phyloP scores from a whole-genome alignment of 2,888 invertebrate genomes.

The Beris chalybata region DNA sequence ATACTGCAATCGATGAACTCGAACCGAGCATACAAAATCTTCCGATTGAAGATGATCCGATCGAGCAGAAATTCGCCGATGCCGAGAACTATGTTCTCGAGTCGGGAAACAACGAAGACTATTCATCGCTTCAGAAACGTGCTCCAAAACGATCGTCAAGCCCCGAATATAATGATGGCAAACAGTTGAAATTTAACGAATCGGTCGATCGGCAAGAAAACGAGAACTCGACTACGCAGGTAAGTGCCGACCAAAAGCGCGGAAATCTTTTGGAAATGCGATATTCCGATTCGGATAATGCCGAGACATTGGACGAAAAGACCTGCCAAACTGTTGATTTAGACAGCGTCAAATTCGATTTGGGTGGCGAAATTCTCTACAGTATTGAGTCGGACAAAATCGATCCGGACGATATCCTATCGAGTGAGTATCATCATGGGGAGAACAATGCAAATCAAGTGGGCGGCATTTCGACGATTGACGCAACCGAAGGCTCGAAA shows the following conservation, averaged over 20 bases:
- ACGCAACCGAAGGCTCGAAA: not conserved
- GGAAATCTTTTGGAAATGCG: constrained; percentile 1
- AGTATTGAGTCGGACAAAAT: constrained; percentile 30
- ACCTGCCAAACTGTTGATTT: constrained; percentile 29
- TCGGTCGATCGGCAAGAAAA: not conserved
- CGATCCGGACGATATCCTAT: constrained; percentile 21
- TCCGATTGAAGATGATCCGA: constrained; percentile 59
- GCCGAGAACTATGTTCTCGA: constrained; percentile 78
- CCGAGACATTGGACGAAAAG: constrained; percentile 26
- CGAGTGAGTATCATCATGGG: constrained; percentile 27
- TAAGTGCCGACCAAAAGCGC: constrained; percentile 16
- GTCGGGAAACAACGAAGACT: constrained; percentile 50
- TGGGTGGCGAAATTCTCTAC: constrained; percentile 33
- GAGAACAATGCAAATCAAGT: not conserved
- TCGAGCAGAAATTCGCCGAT: constrained; percentile 72
- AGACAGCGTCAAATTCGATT: constrained; percentile 33
- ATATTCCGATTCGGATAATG: constrained; percentile 25
- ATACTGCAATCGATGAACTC: constrained; percentile 39
- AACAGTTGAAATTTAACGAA: constrained; percentile 21
- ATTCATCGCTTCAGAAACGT: constrained; percentile 5
- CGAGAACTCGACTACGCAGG: constrained; percentile 10
- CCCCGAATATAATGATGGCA: constrained; percentile 16
- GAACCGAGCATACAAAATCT: constrained; percentile 52
- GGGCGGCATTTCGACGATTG: not conserved
- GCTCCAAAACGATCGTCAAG: constrained; percentile 17